These are phyloP conservation scores for Pygmarrhopalites habei DNA, from an alignment of 1,140 invertebrate species.

Conservation along the genomic window DNA sequence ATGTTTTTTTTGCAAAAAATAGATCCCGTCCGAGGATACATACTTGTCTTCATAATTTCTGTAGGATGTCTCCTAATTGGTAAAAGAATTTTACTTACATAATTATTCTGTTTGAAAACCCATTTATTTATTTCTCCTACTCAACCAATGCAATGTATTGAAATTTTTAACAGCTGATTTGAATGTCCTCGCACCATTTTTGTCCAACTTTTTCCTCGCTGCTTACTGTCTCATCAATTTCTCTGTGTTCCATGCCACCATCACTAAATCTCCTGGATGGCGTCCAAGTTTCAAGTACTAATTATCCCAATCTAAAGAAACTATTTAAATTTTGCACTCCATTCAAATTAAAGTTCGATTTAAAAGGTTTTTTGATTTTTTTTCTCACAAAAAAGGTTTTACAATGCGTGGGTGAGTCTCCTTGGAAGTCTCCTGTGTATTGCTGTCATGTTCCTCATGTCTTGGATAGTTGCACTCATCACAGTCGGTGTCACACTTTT, in stretches of 20 bases:
- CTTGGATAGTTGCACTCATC: constrained; percentile 52
- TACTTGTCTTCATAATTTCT: constrained; percentile 53
- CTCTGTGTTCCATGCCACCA: constrained; percentile 72
- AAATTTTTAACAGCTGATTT: constrained; percentile 46
- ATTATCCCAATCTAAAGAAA: too few relatives aligned
- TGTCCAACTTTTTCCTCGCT: constrained; percentile 60
- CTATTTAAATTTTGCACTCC: too few relatives aligned
- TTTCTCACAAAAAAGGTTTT: too few relatives aligned
- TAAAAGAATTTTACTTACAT: too few relatives aligned
- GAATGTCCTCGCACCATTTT: constrained; percentile 56
- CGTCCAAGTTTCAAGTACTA: constrained; percentile 42
- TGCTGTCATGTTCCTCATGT: constrained; percentile 53
- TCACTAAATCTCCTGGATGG: constrained; percentile 52
- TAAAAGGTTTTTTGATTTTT: too few relatives aligned
- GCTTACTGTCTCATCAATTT: constrained; percentile 58
- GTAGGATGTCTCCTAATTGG: constrained; percentile 53
- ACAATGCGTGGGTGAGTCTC: constrained; percentile 53
- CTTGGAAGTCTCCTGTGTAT: constrained; percentile 49
- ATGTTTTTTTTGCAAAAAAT: too few relatives aligned
- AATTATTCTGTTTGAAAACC: too few relatives aligned
- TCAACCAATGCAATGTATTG: too few relatives aligned
- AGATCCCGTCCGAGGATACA: constrained; percentile 53
- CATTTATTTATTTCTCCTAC: too few relatives aligned
- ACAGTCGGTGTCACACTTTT: constrained; percentile 50
- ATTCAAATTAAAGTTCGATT: too few relatives aligned